A percentile compares a stretch with the other conserved stretches of the same genome.
Conservation (phyloP, 1,140 invertebrate genomes). For the Pararge aegeria region DNA sequence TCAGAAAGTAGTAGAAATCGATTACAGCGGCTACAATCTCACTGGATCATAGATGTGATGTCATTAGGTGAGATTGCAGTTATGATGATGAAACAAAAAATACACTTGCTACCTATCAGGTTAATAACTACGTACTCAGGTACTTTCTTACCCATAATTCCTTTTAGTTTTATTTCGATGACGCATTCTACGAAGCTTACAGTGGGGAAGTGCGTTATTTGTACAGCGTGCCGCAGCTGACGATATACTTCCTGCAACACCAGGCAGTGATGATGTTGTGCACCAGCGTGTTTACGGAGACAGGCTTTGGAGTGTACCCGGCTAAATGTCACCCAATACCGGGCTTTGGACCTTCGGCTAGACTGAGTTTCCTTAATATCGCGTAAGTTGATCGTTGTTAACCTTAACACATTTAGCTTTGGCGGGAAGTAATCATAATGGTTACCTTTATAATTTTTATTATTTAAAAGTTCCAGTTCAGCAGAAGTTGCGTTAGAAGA, state of each 20-base stretch:
- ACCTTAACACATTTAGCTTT: too few relatives aligned
- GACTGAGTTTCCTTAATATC: conserved; percentile 44
- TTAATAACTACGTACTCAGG: too few relatives aligned
- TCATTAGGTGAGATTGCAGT: too few relatives aligned
- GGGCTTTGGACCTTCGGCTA: conserved; percentile 48
- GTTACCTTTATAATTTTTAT: too few relatives aligned
- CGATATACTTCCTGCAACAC: conserved; percentile 48
- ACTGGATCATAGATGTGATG: too few relatives aligned
- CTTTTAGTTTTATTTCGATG: conserved; percentile 48
- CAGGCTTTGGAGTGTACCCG: conserved; percentile 62
- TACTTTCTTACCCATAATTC: too few relatives aligned
- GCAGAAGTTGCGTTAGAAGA: conserved; percentile 43
- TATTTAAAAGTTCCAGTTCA: conserved; percentile 32
- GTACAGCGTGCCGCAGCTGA: conserved; percentile 61
- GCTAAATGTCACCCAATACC: conserved; percentile 49
- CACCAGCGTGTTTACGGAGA: conserved; percentile 55
- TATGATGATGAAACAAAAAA: too few relatives aligned
- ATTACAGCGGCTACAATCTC: too few relatives aligned
- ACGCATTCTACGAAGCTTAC: conserved; percentile 47
- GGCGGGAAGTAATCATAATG: too few relatives aligned
- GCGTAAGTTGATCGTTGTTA: conserved; percentile 43
- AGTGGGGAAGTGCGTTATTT: conserved; percentile 56
- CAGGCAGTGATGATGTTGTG: conserved; percentile 54
- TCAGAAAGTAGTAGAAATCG: too few relatives aligned
- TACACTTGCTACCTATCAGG: too few relatives aligned